A percentile compares a stretch with the other conserved stretches of the same genome.
Conservation (phyloP, 2,113 vertebrate genomes). For the Turnix velox region DNA sequence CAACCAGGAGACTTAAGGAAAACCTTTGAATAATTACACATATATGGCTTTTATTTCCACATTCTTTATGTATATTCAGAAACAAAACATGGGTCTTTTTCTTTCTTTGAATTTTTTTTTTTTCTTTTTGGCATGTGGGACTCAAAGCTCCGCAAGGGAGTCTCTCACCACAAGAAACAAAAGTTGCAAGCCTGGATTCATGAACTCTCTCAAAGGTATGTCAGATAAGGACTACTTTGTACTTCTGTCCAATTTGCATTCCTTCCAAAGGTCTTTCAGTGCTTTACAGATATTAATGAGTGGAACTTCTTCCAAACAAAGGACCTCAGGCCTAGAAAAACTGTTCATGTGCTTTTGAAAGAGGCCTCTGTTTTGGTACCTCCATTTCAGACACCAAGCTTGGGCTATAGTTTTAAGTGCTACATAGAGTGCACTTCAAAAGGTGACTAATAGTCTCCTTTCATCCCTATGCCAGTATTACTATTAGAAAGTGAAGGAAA, state of each 20-base stretch:
- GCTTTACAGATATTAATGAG: neutral
- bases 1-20: neutral
- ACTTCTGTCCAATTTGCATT: neutral
- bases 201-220: conserved; percentile 74
- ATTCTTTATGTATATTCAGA: neutral
- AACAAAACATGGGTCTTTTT: neutral
- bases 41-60: neutral
- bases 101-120: too few species aligned
- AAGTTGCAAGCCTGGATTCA: conserved; percentile 63
- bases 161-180: conserved; percentile 37
- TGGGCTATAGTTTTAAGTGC: neutral
- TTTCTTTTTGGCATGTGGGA: conserved; percentile 60
- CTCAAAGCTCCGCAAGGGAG: conserved; percentile 47
- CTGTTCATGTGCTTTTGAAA: neutral
- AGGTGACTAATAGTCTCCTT: neutral
- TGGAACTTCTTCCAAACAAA: neutral
- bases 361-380: neutral
- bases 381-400: neutral
- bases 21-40: neutral
- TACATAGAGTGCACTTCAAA: neutral
- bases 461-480: neutral
- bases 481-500: neutral
- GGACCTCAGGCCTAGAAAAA: neutral
- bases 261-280: neutral
- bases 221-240: conserved; percentile 18